phyloP scores from a whole-genome alignment of 1,140 invertebrate genomes.

The Drosophila murphyi region DNA sequence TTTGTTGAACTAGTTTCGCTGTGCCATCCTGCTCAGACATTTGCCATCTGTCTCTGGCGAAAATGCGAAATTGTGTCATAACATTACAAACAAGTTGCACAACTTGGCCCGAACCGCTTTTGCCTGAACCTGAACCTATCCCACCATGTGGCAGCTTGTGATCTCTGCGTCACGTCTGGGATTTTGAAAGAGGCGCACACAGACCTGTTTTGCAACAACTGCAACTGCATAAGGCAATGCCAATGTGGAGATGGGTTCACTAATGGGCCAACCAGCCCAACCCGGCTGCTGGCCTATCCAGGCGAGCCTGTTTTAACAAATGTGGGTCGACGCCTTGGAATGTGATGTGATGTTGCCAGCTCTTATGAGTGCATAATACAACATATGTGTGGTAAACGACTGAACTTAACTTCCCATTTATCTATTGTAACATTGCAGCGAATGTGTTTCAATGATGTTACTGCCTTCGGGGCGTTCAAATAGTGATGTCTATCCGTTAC shows the following conservation, averaged over 20 bases:
- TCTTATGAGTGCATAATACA: conserved; percentile 14
- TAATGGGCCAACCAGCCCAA: conserved; percentile 53
- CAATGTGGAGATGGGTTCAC: conserved; percentile 61
- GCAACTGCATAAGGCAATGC: conserved; percentile 48
- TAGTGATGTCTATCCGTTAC: conserved; percentile 83
- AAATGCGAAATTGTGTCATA: conserved; percentile 68
- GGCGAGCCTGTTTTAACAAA: conserved; percentile 71
- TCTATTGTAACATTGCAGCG: conserved; percentile 52
- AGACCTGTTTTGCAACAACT: conserved; percentile 64
- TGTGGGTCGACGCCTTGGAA: conserved; percentile 69
- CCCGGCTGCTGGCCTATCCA: conserved; percentile 24
- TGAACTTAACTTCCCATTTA: conserved; percentile 30
- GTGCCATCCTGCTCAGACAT: conserved; percentile 14
- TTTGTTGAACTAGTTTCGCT: conserved; percentile 31
- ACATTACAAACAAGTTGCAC: conserved; percentile 67
- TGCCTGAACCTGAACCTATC: conserved; percentile 75
- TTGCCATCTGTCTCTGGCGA: conserved; percentile 12
- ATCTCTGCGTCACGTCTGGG: conserved; percentile 33
- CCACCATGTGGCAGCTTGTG: conserved; percentile 40
- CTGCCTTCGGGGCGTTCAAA: conserved; percentile 84
- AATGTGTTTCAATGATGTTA: conserved; percentile 84
- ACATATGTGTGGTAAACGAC: conserved; percentile 61
- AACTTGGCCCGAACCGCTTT: conserved; percentile 43
- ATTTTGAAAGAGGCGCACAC: conserved; percentile 13
- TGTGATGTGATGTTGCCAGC: conserved; percentile 63